Percentiles rank a stretch among this genome's conserved stretches.
phyloP scores from a whole-genome alignment of 2,797 vertebrate genomes.

The Cyclura pinguis region DNA sequence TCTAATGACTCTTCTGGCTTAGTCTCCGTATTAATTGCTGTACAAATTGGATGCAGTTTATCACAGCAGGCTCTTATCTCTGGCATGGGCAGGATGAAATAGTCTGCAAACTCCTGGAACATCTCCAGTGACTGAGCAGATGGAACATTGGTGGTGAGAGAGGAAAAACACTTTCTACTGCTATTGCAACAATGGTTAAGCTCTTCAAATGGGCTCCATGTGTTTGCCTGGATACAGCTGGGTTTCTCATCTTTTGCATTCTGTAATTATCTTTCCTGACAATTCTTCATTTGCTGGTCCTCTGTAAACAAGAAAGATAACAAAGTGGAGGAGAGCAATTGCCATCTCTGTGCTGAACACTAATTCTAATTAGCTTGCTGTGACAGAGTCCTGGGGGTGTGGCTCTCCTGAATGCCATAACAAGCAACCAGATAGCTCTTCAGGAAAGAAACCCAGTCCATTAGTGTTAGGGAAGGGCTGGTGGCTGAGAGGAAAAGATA shows the following conservation, averaged over 20 bases:
- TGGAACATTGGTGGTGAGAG: not conserved
- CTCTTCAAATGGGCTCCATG: not conserved
- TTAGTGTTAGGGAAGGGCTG: too few species aligned
- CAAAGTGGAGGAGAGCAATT: not conserved
- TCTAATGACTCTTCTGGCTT: not conserved
- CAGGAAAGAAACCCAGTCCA: too few species aligned
- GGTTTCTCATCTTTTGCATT: not conserved
- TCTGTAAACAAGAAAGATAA: not conserved
- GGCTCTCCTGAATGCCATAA: too few species aligned
- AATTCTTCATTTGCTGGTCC: too few species aligned
- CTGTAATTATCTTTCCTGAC: not conserved
- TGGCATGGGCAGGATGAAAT: not conserved
- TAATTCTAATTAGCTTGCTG: too few species aligned
- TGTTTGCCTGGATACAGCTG: not conserved
- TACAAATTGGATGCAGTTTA: not conserved
- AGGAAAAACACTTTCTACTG: not conserved
- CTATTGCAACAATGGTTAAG: not conserved
- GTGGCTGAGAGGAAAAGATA: too few species aligned
- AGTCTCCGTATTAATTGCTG: slow-evolving; percentile 4
- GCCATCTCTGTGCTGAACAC: not conserved
- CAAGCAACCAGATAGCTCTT: too few species aligned
- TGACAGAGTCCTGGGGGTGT: too few species aligned
- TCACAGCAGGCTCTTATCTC: slow-evolving; percentile 14
- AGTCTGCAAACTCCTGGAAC: not conserved
- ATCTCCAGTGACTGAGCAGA: not conserved